phyloP scores from a whole-genome alignment of 2,113 vertebrate genomes.

The Uropsilus gracilis region DNA sequence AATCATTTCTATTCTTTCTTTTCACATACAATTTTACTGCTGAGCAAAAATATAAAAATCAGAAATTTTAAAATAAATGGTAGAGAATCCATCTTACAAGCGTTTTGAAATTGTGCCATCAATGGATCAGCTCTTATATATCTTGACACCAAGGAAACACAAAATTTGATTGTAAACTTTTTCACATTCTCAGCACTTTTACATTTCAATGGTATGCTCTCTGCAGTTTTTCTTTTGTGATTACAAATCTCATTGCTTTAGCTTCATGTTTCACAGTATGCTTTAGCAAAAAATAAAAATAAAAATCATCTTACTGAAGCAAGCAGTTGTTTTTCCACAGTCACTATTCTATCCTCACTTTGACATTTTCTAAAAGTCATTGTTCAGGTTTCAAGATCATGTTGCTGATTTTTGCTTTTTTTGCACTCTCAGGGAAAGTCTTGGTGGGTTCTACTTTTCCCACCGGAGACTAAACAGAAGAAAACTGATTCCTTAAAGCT shows the following conservation, averaged over 20 bases:
- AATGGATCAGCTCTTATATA: not conserved
- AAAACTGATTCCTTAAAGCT: constrained; percentile 11
- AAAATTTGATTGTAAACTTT: constrained; percentile 45
- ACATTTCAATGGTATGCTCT: not conserved
- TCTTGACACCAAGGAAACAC: constrained; percentile 24
- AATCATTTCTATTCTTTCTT: not conserved
- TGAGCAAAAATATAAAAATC: constrained; percentile 19
- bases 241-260: constrained; percentile 34
- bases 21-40: not conserved
- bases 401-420: not conserved
- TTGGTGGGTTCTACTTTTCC: not conserved
- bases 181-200: constrained; percentile 32
- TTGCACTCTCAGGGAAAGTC: not conserved
- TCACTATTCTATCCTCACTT: not conserved
- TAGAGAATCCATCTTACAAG: not conserved
- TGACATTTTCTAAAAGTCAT: not conserved
- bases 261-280: not conserved
- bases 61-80: constrained; percentile 29
- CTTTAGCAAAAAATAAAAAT: not conserved
- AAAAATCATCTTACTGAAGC: not conserved
- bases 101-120: not conserved
- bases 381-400: not conserved
- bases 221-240: constrained; percentile 23
- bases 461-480: not conserved
- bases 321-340: not conserved